Evolutionary conservation across 2,888 invertebrate species (phyloP).

Genomic region (Monopis laevigella): DNA sequence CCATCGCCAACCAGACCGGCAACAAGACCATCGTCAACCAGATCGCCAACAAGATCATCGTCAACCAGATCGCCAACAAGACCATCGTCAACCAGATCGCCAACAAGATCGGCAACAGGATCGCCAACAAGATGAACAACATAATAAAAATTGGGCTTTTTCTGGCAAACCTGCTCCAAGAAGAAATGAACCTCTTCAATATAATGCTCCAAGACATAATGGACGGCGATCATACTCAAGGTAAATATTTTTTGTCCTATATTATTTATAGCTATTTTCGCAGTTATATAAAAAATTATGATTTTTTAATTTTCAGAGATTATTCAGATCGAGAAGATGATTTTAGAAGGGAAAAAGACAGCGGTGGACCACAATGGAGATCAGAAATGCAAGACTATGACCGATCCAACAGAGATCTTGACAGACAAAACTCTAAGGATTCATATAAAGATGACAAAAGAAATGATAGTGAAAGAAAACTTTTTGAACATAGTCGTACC

Average conservation of each 20-base stretch:
- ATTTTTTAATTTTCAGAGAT: no score
- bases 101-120: slow-evolving; percentile 62
- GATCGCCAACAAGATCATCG: slow-evolving; percentile 16
- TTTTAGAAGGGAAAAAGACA: slow-evolving; percentile 52
- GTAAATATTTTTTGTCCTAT: no score
- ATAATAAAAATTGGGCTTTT: slow-evolving; percentile 54
- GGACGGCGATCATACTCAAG: slow-evolving; percentile 56
- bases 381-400: slow-evolving; percentile 63
- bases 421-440: slow-evolving; percentile 59
- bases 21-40: slow-evolving; percentile 15
- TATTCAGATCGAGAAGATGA: slow-evolving; percentile 46
- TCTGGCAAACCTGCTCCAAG: slow-evolving; percentile 38
- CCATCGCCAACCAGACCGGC: neutral
- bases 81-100: slow-evolving; percentile 65
- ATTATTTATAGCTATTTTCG: no score
- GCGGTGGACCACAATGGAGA: slow-evolving; percentile 53
- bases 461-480: slow-evolving; percentile 56
- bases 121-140: slow-evolving; percentile 36
- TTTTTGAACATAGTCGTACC: slow-evolving; percentile 39
- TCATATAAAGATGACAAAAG: slow-evolving; percentile 63
- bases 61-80: slow-evolving; percentile 68
- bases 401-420: slow-evolving; percentile 46
- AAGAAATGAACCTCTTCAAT: slow-evolving; percentile 46
- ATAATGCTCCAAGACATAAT: slow-evolving; percentile 48
- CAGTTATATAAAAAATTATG: no score